Evolutionary conservation across 2,888 invertebrate species (phyloP), one percentile per base, ranked within the genome.

Genomic region (Drosophila kanekoi): DNA sequence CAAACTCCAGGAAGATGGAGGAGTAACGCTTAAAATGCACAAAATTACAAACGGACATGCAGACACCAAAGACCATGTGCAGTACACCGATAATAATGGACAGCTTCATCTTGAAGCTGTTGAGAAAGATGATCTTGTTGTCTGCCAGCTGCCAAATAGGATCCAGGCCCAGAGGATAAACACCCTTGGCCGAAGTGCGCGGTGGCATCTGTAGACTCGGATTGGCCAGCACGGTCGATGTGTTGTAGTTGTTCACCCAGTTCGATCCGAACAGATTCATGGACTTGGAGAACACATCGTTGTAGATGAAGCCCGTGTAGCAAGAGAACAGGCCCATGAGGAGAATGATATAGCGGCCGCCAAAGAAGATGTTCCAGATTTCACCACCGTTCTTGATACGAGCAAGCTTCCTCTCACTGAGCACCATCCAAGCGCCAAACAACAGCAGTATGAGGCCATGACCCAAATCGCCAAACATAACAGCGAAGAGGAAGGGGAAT

Each of bases 281-380:
- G 1, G 98, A 97, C 92, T 98, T 99, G 32, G 98, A 98, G 94
- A 99, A 99, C 44, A 97, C 94, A 91, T 99, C 99, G 93, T 99
- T 99, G 94, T 99, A 99, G 76, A 99, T 96, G 40, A 99, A 91
- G 0, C 99, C 99, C 5, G 99, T 99, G 93, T 99, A 99, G 93
- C 98, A 97, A 0, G 99, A 98, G 93, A 99, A 99, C 28, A 97
- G 72, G 0, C 99, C 99, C 99, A 99, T 99, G 57, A 99, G 94
- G 41, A 99, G 94, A 59, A 99, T 97, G 72, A 99, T 98, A 93
- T 99, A 99, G 58, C 99, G 97, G 11, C 99, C 99, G 73, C 97
- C 97, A 92, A 99, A 99, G 94, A 99, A 98, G 81, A 98, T 99
- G 91, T 96, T 97, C 97, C 98, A 98, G 81, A 99, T 99, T 96